Evolutionary conservation across 2,113 vertebrate species (phyloP).

Genomic region (Anolis sagrei): DNA sequence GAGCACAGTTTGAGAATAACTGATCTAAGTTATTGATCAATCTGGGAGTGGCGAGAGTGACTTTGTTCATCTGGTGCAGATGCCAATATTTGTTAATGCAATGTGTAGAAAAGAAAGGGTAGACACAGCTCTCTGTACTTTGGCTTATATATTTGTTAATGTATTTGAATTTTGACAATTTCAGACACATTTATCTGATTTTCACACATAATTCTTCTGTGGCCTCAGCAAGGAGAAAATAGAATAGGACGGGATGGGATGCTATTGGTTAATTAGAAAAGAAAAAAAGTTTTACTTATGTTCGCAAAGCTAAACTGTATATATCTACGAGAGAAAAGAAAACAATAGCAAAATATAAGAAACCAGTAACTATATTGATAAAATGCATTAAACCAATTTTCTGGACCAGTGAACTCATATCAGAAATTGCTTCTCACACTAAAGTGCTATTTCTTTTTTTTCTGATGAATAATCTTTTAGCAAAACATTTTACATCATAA

Average conservation of each 20-base stretch:
- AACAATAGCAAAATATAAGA: conserved; percentile 68
- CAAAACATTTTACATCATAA: conserved; percentile 65
- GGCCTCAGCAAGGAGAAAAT: neutral
- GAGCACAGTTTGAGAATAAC: too few relatives aligned
- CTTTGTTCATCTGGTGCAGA: too few relatives aligned
- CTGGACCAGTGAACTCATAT: conserved; percentile 74
- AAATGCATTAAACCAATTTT: conserved; percentile 79
- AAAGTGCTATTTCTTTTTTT: conserved; percentile 61
- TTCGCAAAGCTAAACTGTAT: conserved; percentile 9
- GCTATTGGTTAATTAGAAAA: conserved; percentile 27
- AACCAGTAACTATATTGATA: conserved; percentile 74
- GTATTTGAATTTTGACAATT: neutral
- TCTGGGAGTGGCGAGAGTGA: neutral
- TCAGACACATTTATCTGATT: too few relatives aligned
- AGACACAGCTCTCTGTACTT: neutral
- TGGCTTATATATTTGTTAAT: neutral
- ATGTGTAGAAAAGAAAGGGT: neutral
- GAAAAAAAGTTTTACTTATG: conserved; percentile 39
- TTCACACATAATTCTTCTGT: neutral
- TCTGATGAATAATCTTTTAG: conserved; percentile 65
- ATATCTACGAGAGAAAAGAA: conserved; percentile 29
- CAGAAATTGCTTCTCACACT: conserved; percentile 59
- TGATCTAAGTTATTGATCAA: neutral
- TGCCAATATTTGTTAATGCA: too few relatives aligned
- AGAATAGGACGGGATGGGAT: conserved; percentile 15